Base-by-base conservation (phyloP, 2,888 invertebrate genomes). In the Tromatobia lineatoria region DNA sequence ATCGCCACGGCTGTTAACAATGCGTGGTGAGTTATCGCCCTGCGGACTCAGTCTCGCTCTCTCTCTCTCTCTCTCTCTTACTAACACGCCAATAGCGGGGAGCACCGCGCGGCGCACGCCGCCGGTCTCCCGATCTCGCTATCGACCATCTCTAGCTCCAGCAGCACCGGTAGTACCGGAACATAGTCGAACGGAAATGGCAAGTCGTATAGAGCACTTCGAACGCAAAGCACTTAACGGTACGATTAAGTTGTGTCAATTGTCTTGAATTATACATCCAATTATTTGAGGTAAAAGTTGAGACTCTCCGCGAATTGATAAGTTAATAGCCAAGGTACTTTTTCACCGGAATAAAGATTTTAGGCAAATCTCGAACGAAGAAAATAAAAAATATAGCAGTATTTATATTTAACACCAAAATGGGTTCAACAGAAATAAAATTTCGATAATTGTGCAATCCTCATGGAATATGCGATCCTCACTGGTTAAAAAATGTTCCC, bases 1-100 rank as follows among this genome's bases (percentile, higher is more conserved):
- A 86, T 87, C 86, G 86, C 83, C 85, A 77, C 83, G 83, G 83
- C 87, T 85, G 87, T 87, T 85, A 86, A 88, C 86, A 86, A 86
- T 85, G 86, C 85, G 82, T 83, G 61, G 85, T 87, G 87, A 88
- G 85, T 88, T 88, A 88, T 88, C 88, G 78, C 88, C 80, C 54
- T 59, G 71, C 77, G 59, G 61, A 29, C 74, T 74, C 73, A 34
- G 64, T 29, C 50, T 57, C 67, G 29, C 57, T 64, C 66, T 80
- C 71, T 71, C 79, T 57, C 69, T 47, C 42, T 38, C 75, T 59
- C 42, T 20, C 61, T 75, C 45, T 59, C 73, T 69, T 29, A 59
- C 47, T n/a, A 25, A n/a, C 15, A 23, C 52, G 38, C 59, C 20
- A 38, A 45, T 50, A 59, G 77, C 23, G 47, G 73, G 77, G 73